Base-by-base conservation (phyloP, 2,797 vertebrate species). In the Fistularia commersonii region DNA sequence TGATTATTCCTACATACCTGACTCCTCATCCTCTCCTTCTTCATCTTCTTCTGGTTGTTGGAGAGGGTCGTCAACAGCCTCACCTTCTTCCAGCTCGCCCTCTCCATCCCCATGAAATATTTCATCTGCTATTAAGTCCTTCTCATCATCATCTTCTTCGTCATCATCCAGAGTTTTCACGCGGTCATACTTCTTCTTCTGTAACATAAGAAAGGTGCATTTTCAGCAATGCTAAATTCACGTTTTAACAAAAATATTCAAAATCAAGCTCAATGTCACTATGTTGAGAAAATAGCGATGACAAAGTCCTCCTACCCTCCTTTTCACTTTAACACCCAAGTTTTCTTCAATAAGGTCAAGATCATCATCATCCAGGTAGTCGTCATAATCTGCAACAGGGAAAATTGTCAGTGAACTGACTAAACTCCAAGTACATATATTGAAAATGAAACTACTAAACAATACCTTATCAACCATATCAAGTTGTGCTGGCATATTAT, bases 331-430 rank as follows among this genome's bases (percentile, higher is more conserved):
- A 50, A 99, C 97, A 0, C 97, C 97, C 86, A 99, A 83, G 77
- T 99, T 99, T 81, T 99, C 97, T 68, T 99, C 97, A 77, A 99
- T 97, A 36, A 99, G 94, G 70, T 96, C 96, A 57, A 99, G 94
- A 86, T 99, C 97, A 32, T 99, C 97, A n/a, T 99, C 97, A 64
- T 99, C 97, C 68, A 99, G 85, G 48, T 92, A 91, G 70, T 99
- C 96, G 3, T 99, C 94, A 62, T 92, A 95, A 83, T 84, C 97
- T 95, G 57, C 7, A 52, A 68, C 44, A 4, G 57, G 32, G 11
- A 52, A 50, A 69, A 38, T 11, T 8, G 43, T 64, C 37, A 62
- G 38, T 61, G 12, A 14, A 42, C 1, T 7, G 8, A 51, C 50
- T 41, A 7, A 36, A 40, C 11, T 14, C 10, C 23, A 23, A 23